These are phyloP conservation scores for Stenichneumon culpator DNA, from an alignment of 2,888 invertebrate genomes.

Conservation along the genomic window DNA sequence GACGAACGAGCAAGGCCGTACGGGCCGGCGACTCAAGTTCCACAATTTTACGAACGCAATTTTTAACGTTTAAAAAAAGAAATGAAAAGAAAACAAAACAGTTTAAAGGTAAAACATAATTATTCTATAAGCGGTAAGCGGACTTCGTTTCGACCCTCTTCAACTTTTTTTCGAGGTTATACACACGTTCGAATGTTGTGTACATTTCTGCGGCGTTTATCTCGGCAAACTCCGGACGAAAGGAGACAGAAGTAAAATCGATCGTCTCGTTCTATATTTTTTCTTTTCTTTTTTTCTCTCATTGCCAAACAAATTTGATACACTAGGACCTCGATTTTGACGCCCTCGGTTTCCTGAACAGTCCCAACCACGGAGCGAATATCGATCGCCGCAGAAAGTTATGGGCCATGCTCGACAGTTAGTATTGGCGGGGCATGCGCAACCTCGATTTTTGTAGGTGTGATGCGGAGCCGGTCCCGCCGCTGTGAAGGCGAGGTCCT, in stretches of 20 bases:
- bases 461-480: too few species aligned
- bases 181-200: background rate
- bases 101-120: conserved; percentile 51
- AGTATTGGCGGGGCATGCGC: too few species aligned
- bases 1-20: background rate
- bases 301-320: conserved; percentile 3
- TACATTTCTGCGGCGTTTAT: conserved; percentile 11
- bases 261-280: background rate
- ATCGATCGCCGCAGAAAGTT: too few species aligned
- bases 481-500: too few species aligned
- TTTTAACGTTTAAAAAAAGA: conserved; percentile 46
- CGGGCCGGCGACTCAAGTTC: conserved; percentile 28
- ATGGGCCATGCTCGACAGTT: too few species aligned
- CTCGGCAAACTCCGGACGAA: conserved; percentile 7
- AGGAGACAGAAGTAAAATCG: background rate
- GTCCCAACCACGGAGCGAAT: too few species aligned
- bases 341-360: too few species aligned
- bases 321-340: too few species aligned
- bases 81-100: background rate
- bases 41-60: conserved; percentile 57
- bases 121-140: conserved; percentile 27
- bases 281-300: background rate
- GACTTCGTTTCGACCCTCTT: background rate
- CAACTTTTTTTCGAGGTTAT: background rate
- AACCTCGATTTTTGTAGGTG: too few species aligned